Evolutionary conservation across 2,888 invertebrate genomes (phyloP), one percentile per base, ranked within the genome.

Genomic region (Microctonus brassicae): DNA sequence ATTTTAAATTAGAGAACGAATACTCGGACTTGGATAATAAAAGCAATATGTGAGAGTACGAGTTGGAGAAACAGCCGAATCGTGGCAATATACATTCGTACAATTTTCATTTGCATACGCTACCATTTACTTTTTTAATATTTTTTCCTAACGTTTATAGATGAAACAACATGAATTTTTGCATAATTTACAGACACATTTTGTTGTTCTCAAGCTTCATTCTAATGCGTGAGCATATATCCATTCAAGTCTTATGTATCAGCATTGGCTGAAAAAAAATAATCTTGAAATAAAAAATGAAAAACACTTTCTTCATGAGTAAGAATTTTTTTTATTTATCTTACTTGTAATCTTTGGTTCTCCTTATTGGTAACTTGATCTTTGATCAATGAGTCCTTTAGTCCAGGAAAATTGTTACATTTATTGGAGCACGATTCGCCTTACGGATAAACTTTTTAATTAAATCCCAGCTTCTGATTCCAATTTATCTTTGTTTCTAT

Each of bases 391-490:
- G 69, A 70, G 69, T 67, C 58, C 74, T 71, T 42, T 64, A 66
- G 60, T 69, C 69, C 73, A 47, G 70, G 65, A 68, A 73, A 75
- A 76, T 66, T 62, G 70, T 55, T 29, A 29, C 26, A n/a, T 55
- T 26, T 24, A 24, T 55, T 24, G 22, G 6, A 24, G 26, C 55
- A 26, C 26, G 55, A 58, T 33, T 29, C 34, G 11, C 57, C 58
- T 55, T 55, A 71, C 71, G 70, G 72, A 78, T 80, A 76, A 85
- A 82, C 83, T 83, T 83, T 85, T 86, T 84, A 85, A 86, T 85
- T 85, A 85, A 84, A 84, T 81, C 80, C 77, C 70, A 77, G 80
- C 81, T 80, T 82, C 80, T 80, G 81, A 82, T 84, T 85, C 80
- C 81, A 84, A 85, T 85, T 84, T 83, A 83, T 84, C 83, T 83